Conservation (phyloP, 2,113 vertebrate genomes). For the Apteryx mantelli region DNA sequence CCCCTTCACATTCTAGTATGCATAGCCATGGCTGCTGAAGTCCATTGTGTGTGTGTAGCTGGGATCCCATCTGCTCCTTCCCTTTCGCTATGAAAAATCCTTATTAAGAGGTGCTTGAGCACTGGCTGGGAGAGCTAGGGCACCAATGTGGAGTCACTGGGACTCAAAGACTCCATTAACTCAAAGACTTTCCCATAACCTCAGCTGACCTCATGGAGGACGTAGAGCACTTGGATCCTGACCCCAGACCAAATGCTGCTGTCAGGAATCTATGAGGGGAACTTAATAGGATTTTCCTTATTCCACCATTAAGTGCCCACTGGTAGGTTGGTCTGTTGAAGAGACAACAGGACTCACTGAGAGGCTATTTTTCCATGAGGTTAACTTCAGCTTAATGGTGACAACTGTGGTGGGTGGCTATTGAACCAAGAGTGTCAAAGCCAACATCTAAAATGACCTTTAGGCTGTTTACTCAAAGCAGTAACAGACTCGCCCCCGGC, state of each 20-base stretch:
- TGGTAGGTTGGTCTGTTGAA: neutral
- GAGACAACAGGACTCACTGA: neutral
- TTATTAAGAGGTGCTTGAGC: neutral
- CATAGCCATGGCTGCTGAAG: neutral
- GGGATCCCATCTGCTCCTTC: neutral
- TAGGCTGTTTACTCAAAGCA: slow-evolving; percentile 69
- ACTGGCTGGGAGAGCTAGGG: neutral
- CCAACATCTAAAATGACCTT: slow-evolving; percentile 70
- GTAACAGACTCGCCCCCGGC: slow-evolving; percentile 65
- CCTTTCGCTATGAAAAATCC: neutral
- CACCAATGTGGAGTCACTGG: neutral
- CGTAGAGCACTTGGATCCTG: neutral
- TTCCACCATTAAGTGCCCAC: neutral
- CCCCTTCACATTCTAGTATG: neutral
- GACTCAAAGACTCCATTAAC: neutral
- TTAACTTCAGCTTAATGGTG: neutral
- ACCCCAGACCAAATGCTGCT: neutral
- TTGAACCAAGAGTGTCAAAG: slow-evolving; percentile 61
- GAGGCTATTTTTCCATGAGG: slow-evolving; percentile 39
- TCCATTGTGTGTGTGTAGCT: neutral
- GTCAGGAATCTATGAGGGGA: neutral
- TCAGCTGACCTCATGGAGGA: neutral
- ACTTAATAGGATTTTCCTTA: neutral
- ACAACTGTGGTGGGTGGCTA: slow-evolving; percentile 48
- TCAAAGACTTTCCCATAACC: neutral